Percentiles rank a stretch among this genome's conserved stretches.
Evolutionary conservation across 2,113 vertebrate species (phyloP).

Genomic region (Salvator merianae): DNA sequence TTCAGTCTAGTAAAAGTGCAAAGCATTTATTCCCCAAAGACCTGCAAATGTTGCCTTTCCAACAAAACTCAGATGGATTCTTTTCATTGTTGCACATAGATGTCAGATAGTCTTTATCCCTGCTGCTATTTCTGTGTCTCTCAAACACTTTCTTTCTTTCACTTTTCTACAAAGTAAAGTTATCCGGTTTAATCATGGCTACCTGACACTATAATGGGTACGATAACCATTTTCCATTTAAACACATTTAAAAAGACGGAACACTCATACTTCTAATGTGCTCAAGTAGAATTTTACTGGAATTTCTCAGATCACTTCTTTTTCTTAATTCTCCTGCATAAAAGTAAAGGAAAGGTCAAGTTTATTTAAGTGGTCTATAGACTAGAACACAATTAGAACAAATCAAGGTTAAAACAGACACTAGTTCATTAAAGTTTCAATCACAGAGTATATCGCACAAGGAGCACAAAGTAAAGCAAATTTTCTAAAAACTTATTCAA

Average conservation of each 20-base stretch:
- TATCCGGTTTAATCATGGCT: fast-evolving
- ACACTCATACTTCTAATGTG: neutral
- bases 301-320: neutral
- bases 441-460: too few relatives aligned
- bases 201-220: neutral
- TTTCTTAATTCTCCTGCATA: neutral
- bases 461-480: too few relatives aligned
- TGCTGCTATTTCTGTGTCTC: neutral
- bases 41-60: slow-evolving; percentile 28
- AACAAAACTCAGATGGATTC: neutral
- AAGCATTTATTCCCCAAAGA: slow-evolving; percentile 39
- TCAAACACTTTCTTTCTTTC: neutral
- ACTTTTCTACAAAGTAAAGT: neutral
- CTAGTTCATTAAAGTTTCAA: too few relatives aligned
- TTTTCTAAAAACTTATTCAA: too few relatives aligned
- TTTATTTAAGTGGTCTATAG: too few relatives aligned
- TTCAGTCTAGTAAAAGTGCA: slow-evolving; percentile 37
- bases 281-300: neutral
- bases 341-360: neutral
- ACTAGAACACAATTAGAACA: too few relatives aligned
- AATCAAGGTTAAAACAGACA: too few relatives aligned
- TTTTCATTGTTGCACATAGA: neutral
- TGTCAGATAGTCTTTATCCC: neutral
- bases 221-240: neutral
- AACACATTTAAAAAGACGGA: neutral